Base-by-base conservation (phyloP, 2,797 vertebrate genomes). In the Fringilla coelebs region DNA sequence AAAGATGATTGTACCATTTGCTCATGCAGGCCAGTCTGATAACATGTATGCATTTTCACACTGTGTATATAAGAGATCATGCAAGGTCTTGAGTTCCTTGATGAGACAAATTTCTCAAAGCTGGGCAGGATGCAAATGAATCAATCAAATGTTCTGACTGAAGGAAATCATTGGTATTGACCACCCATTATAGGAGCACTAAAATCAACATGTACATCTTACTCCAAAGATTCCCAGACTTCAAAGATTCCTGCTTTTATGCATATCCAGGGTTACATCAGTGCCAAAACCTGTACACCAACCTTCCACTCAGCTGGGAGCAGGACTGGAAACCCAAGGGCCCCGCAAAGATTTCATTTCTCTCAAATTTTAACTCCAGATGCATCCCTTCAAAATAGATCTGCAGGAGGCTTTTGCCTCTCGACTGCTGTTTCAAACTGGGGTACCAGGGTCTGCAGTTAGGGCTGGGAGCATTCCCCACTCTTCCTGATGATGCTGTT, bases 51-150 rank as follows among this genome's bases (percentile, higher is more conserved):
- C 5, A 51, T 81, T 84, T 87, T 73, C 40, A 54, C 9, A 11
- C 4, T 17, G 10, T 2, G 2, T 48, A 7, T 13, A 3, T 32
- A 46, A 85, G 61, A 60, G 57, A 32, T 0, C 14, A 26, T 14
- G 7, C 11, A 62, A 62, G 14, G 58, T 70, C 13, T 65, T 71
- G 24, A 52, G 31, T 22, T 68, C 52, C 25, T 52, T 3, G 0
- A 32, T 5, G 7, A 25, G 36, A 41, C 5, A 66, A 78, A 78
- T 40, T 28, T 3, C 17, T 81, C 25, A 72, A 79, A 77, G 5
- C 17, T 77, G 34, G 10, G 9, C 19, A 76, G 22, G 21, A 32
- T 38, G 10, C 17, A 82, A 34, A 67, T 13, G 1, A 38, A 46
- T 36, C 57, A 83, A 85, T 51, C 16, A 66, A 68, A 72, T 8